phyloP scores from a whole-genome alignment of 2,113 vertebrate species.

The Cyphomyrus plagiostoma region DNA sequence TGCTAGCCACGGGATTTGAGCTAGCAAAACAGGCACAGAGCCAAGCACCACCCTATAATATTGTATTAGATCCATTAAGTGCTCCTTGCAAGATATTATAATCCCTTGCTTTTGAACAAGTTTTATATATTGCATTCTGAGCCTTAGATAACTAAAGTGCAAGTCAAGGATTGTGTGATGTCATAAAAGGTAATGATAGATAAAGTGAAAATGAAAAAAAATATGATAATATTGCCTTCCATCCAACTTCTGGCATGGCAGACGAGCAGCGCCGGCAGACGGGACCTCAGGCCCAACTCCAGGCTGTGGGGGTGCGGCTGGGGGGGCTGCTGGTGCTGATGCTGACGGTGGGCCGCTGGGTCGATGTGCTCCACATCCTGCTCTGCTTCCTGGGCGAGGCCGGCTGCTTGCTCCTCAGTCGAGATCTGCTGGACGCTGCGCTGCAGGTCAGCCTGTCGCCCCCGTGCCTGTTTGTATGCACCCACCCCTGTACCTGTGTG shows the following conservation, averaged over 20 bases:
- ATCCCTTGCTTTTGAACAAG: background rate
- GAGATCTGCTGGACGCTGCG: conserved; percentile 62
- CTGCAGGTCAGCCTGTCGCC: conserved; percentile 58
- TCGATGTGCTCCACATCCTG: conserved; percentile 72
- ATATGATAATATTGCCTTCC: background rate
- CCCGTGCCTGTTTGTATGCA: background rate
- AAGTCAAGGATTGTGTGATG: background rate
- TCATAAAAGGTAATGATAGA: background rate
- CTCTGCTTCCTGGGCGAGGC: conserved; percentile 78
- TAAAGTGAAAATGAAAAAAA: background rate
- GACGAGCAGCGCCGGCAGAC: conserved; percentile 67
- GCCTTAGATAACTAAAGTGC: background rate
- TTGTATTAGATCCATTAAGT: background rate
- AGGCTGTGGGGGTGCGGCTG: conserved; percentile 74
- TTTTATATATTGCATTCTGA: background rate
- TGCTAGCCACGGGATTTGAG: background rate
- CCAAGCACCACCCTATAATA: background rate
- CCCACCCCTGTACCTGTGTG: conserved; percentile 23
- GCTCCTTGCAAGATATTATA: background rate
- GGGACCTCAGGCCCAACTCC: conserved; percentile 46
- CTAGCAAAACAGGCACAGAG: background rate
- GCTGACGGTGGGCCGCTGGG: conserved; percentile 80
- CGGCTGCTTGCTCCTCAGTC: conserved; percentile 64
- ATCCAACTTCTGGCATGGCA: conserved; percentile 39
- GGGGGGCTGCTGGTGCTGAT: conserved; percentile 81